Base-by-base conservation (phyloP, 2,888 invertebrate species). In the Hypomecis atomaria region DNA sequence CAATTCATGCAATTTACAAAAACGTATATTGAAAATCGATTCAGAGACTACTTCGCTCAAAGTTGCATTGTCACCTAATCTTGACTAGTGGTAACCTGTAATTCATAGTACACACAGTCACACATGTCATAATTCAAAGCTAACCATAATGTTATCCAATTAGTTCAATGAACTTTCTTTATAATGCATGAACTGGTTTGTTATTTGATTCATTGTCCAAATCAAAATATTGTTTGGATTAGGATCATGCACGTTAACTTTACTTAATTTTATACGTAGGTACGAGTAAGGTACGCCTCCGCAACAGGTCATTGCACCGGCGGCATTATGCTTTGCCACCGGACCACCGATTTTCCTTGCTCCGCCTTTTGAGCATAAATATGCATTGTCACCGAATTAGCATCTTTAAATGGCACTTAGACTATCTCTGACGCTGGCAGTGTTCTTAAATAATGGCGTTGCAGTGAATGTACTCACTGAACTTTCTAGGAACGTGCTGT, bases 251-350 rank as follows among this genome's bases (percentile, higher is more conserved):
- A 53, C 65, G 50, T 48, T 63, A 11, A 47, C 52, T 62, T 65
- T 62, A 59, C 63, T 70, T 59, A 65, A 69, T 75, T 68, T 71
- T 65, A 66, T 70, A 74, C 62, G 67, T 76, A 69, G 70, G 71
- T n/a, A n/a, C n/a, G n/a, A n/a, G n/a, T 71, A 73, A 65, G 67
- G 62, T 68, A 75, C 65, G 71, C 69, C 69, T 73, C 65, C 63
- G 59, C 74, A 62, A 44, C 48, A 63, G 82, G 81, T 82, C 83
- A 83, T 66, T 80, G 84, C 76, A 78, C 81, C 68, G 62, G 37
- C 63, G 61, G 72, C 65, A 69, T 67, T 72, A 48, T 60, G 48
- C 56, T 59, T 47, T 63, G 55, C 23, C 54, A 63, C 59, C 42
- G 56, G 56, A 61, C 54, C 59, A 62, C 54, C 58, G 36, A 65